Evolutionary conservation across 92 coral and sea anemone species (phyloP).

Genomic region (Zoanthus gigantus): DNA sequence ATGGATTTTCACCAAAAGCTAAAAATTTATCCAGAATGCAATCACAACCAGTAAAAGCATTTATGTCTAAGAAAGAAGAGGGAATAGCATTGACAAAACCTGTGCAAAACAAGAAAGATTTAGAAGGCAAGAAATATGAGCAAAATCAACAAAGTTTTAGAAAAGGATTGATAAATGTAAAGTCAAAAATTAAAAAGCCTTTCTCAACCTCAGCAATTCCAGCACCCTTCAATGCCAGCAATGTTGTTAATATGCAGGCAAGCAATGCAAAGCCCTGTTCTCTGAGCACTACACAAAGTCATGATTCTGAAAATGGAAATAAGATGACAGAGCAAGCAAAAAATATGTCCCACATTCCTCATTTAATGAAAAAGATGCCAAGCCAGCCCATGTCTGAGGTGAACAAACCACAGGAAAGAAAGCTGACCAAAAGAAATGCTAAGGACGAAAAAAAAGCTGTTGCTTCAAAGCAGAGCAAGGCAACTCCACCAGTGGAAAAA

Average conservation of each 20-base stretch:
- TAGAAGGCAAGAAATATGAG: not conserved
- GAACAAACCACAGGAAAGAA: not conserved
- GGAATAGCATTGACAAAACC: constrained; percentile 33
- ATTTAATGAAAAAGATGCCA: constrained; percentile 35
- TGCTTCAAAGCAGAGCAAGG: constrained; percentile 16
- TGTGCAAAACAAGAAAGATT: constrained; percentile 31
- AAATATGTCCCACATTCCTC: constrained; percentile 34
- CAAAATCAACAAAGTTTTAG: constrained; percentile 12
- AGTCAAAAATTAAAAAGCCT: constrained; percentile 26
- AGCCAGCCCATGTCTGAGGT: not conserved
- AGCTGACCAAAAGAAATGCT: not conserved
- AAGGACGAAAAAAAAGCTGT: constrained; percentile 31
- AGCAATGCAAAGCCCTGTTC: constrained; percentile 35
- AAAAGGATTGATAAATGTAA: constrained; percentile 4
- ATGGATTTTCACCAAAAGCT: constrained; percentile 45
- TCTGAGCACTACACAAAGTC: not conserved
- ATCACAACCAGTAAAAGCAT: constrained; percentile 31
- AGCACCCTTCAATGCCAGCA: constrained; percentile 1
- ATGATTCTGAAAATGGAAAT: constrained; percentile 4
- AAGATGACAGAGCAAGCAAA: not conserved
- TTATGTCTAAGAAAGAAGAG: constrained; percentile 24
- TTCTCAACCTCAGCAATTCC: constrained; percentile 55
- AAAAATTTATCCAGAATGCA: constrained; percentile 44
- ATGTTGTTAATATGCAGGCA: constrained; percentile 28
- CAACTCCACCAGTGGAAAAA: not conserved